Percentiles rank a stretch among this genome's conserved stretches.
phyloP scores from a whole-genome alignment of 2,888 invertebrate species.

The Diarsia dahlii region DNA sequence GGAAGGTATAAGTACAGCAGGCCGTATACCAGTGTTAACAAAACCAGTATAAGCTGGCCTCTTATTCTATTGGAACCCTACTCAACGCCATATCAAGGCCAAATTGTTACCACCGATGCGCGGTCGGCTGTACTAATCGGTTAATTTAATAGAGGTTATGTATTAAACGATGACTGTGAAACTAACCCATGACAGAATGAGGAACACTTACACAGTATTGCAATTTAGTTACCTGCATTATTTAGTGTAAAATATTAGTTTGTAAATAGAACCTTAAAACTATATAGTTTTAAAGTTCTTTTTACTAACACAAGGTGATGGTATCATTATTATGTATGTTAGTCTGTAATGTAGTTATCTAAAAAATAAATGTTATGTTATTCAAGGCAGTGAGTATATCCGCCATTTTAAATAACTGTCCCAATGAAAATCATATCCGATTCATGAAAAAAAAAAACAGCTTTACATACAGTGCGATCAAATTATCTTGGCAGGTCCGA shows the following conservation, averaged over 20 bases:
- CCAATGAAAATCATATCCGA: neutral
- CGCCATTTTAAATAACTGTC: neutral
- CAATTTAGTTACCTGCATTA: neutral
- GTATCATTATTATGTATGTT: too few relatives aligned
- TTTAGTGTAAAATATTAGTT: too few relatives aligned
- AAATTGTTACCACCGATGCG: neutral
- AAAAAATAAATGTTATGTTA: too few relatives aligned
- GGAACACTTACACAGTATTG: neutral
- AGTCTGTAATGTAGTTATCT: too few relatives aligned
- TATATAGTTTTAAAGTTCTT: too few relatives aligned
- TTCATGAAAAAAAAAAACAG: too few relatives aligned
- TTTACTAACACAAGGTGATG: too few relatives aligned
- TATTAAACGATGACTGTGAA: slow-evolving; percentile 5
- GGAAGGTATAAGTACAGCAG: neutral
- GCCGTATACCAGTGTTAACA: neutral
- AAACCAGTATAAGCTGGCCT: neutral
- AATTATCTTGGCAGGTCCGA: too few relatives aligned
- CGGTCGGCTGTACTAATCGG: neutral
- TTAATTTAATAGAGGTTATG: slow-evolving; percentile 3
- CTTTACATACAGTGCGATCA: too few relatives aligned
- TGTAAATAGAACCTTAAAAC: too few relatives aligned
- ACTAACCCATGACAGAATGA: slow-evolving; percentile 3
- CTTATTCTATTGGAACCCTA: neutral
- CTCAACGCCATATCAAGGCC: neutral
- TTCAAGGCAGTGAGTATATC: neutral